Conservation (phyloP, 2,888 invertebrate genomes). For the Itoplectis maculator region DNA sequence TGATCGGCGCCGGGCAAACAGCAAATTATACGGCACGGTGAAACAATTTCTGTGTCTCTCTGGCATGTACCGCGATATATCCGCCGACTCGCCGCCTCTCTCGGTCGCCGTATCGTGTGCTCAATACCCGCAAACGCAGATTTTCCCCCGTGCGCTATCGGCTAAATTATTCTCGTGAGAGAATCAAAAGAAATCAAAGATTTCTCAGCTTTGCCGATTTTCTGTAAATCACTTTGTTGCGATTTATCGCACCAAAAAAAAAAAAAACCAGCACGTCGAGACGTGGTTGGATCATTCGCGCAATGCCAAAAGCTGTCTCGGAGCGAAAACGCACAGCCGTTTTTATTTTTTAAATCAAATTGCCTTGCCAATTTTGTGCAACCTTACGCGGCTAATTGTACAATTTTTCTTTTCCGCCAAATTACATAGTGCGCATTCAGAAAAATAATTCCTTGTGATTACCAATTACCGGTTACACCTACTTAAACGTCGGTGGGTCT, state of each 20-base stretch:
- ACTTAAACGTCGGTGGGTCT: too few relatives aligned
- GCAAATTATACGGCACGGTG: slow-evolving; percentile 82
- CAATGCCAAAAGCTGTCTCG: neutral
- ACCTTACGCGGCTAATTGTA: too few relatives aligned
- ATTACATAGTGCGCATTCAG: too few relatives aligned
- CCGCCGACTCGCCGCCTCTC: slow-evolving; percentile 23
- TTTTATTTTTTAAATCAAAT: too few relatives aligned
- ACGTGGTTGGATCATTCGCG: neutral
- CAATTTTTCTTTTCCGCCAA: too few relatives aligned
- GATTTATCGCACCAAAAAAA: neutral
- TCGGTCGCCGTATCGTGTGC: slow-evolving; percentile 39
- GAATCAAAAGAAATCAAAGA: slow-evolving; percentile 77
- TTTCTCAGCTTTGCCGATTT: neutral
- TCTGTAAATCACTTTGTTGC: neutral
- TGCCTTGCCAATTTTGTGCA: too few relatives aligned
- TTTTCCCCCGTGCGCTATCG: slow-evolving; percentile 75
- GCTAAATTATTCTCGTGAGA: slow-evolving; percentile 80
- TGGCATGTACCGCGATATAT: slow-evolving; percentile 41
- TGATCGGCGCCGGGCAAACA: slow-evolving; percentile 78
- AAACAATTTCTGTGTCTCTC: slow-evolving; percentile 78
- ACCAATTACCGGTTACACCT: too few relatives aligned
- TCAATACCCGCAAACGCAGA: slow-evolving; percentile 27
- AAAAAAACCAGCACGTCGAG: neutral
- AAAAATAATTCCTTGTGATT: too few relatives aligned
- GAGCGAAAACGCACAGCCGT: neutral